phyloP scores from a whole-genome alignment of 92 coral and sea anemone species.

The Metridium senile region DNA sequence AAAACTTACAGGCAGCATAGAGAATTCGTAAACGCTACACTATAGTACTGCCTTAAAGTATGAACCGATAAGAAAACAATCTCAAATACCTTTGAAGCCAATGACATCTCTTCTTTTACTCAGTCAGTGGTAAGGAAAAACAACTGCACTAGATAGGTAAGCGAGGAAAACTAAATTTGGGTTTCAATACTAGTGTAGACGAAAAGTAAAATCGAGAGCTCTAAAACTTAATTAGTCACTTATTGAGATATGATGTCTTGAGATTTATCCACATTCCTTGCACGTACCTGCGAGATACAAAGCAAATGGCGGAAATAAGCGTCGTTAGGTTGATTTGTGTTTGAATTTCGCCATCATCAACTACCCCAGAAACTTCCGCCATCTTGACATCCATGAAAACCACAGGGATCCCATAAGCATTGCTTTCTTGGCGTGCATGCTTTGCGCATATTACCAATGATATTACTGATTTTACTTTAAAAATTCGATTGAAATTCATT shows the following conservation, averaged over 20 bases:
- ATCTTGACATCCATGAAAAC: slow-evolving; percentile 4
- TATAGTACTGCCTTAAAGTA: too few species aligned
- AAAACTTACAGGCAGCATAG: slow-evolving; percentile 6
- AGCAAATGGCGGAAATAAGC: background rate
- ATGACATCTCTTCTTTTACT: background rate
- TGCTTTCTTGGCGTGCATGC: too few species aligned
- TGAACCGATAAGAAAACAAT: too few species aligned
- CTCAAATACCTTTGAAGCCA: slow-evolving; percentile 6
- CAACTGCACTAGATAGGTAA: background rate
- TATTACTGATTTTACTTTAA: too few species aligned
- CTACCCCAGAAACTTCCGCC: slow-evolving; percentile 24
- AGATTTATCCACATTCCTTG: background rate
- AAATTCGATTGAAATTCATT: too few species aligned
- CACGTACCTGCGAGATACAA: background rate
- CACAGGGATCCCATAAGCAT: slow-evolving; percentile 20
- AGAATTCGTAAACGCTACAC: background rate
- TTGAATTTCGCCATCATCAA: slow-evolving; percentile 34
- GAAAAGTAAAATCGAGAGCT: background rate
- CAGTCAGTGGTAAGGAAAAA: background rate
- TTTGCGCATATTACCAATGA: too few species aligned
- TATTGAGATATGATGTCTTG: background rate
- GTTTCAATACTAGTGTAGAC: too few species aligned
- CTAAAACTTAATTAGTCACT: background rate
- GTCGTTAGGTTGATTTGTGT: slow-evolving; percentile 18
- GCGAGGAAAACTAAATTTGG: background rate